These are phyloP conservation scores for Linyphia triangularis DNA, from an alignment of 2,888 invertebrate species.

Conservation along the genomic window DNA sequence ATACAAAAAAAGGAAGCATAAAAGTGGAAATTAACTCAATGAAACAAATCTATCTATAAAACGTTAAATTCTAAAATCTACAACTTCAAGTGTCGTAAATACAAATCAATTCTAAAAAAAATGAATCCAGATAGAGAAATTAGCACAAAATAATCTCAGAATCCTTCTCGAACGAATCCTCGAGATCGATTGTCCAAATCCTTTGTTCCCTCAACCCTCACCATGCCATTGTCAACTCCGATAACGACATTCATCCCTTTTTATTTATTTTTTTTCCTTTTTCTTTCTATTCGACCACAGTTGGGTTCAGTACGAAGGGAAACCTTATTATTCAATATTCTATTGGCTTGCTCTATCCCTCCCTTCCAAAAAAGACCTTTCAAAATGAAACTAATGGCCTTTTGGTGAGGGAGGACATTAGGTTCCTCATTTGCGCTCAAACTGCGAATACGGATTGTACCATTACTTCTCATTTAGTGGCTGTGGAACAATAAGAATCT, in stretches of 20 bases:
- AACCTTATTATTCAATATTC: constrained; percentile 73
- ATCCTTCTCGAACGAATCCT: constrained; percentile 50
- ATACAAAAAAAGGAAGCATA: too few species aligned
- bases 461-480: constrained; percentile 66
- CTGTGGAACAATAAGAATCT: constrained; percentile 65
- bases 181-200: constrained; percentile 66
- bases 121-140: constrained; percentile 38
- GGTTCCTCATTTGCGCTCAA: constrained; percentile 51
- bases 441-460: constrained; percentile 21
- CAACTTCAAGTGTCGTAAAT: constrained; percentile 7
- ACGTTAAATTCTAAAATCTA: neutral
- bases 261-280: neutral
- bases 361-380: constrained; percentile 31
- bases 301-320: constrained; percentile 9
- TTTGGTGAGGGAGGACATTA: constrained; percentile 39
- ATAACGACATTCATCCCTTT: constrained; percentile 52
- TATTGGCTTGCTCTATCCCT: constrained; percentile 4
- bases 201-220: constrained; percentile 40
- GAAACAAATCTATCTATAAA: too few species aligned
- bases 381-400: constrained; percentile 72
- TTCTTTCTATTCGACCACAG: constrained; percentile 17
- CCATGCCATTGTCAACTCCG: constrained; percentile 48
- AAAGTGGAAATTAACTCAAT: too few species aligned
- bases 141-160: constrained; percentile 67
- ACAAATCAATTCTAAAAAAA: neutral